Evolutionary conservation across 2,888 invertebrate species (phyloP).

Genomic region (Carterocephalus palaemon): DNA sequence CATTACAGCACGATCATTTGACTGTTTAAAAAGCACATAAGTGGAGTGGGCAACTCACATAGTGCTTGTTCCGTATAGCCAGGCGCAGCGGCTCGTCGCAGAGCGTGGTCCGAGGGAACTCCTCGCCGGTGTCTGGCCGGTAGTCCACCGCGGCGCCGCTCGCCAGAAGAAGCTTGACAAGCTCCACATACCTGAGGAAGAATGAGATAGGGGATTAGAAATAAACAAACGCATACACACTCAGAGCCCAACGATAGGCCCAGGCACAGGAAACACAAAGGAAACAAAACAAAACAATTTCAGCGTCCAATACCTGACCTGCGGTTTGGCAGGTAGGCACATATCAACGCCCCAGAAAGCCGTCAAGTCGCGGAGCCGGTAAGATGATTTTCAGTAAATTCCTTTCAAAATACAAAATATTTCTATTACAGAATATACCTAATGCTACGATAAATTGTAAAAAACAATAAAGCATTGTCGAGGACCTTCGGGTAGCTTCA

Average conservation of each 20-base stretch:
- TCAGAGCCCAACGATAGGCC: no score
- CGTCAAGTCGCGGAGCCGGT: no score
- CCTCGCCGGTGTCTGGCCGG: constrained; percentile 83
- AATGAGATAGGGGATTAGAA: background rate
- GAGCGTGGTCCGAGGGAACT: constrained; percentile 84
- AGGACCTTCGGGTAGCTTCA: no score
- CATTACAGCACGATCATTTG: no score
- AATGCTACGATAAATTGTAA: background rate
- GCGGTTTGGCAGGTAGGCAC: no score
- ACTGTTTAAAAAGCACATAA: no score
- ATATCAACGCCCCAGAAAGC: no score
- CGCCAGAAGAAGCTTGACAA: constrained; percentile 85
- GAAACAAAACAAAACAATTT: background rate
- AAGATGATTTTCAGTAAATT: no score
- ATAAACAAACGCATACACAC: no score
- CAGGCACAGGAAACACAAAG: background rate
- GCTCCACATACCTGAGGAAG: constrained; percentile 78
- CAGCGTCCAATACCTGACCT: no score
- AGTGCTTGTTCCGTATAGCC: constrained; percentile 92
- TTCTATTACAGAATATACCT: background rate
- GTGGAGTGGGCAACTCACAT: no score
- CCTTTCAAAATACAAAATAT: no score
- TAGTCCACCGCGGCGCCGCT: constrained; percentile 90
- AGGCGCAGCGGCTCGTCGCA: constrained; percentile 94
- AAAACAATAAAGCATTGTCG: background rate